These are phyloP conservation scores for Chaetops frenatus DNA, from an alignment of 2,113 vertebrate species.

Conservation along the genomic window DNA sequence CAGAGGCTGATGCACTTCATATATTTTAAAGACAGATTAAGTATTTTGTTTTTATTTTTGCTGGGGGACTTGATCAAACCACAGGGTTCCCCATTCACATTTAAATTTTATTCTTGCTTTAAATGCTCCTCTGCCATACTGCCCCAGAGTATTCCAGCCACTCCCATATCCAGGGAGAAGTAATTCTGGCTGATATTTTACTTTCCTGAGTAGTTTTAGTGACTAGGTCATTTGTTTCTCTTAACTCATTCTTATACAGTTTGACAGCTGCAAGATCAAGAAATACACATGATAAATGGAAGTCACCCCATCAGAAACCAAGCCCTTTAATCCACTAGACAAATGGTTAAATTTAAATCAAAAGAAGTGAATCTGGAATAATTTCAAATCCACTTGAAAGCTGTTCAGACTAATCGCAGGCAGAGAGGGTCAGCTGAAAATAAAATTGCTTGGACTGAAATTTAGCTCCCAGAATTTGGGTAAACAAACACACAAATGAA, in stretches of 20 bases:
- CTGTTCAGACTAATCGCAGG: background rate
- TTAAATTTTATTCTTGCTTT: background rate
- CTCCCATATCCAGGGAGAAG: background rate
- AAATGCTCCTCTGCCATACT: background rate
- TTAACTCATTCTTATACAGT: background rate
- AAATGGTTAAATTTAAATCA: background rate
- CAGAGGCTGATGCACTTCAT: background rate
- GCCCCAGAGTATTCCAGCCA: background rate
- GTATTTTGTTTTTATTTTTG: background rate
- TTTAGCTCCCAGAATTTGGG: background rate
- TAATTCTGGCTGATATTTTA: background rate
- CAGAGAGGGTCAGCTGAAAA: background rate
- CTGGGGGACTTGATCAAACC: background rate
- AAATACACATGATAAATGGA: background rate
- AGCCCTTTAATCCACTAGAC: background rate
- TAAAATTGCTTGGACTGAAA: background rate
- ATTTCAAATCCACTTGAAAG: background rate
- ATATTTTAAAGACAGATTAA: background rate
- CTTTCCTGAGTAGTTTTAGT: background rate
- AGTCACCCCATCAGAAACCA: background rate
- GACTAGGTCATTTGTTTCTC: conserved; percentile 6
- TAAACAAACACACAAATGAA: background rate
- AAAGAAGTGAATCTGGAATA: background rate
- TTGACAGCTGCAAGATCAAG: background rate
- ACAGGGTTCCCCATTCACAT: background rate